Base-by-base conservation (phyloP, 2,888 invertebrate species). In the Sarcophaga caerulescens region DNA sequence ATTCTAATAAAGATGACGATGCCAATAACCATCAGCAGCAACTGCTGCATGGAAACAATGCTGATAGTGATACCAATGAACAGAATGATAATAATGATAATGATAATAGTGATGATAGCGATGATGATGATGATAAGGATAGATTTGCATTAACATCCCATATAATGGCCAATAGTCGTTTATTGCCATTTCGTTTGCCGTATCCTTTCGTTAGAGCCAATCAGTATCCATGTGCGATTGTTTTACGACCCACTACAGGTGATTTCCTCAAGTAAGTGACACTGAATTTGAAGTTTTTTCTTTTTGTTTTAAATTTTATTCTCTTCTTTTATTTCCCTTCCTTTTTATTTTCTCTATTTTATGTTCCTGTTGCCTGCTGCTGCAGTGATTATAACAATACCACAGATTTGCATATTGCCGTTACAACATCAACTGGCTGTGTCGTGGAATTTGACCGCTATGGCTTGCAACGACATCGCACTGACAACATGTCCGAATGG, bases 371-470 rank as follows among this genome's bases (percentile, higher is more conserved):
- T 47, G 84, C 63, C 87, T 71, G 71, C 87, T 71, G 71, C 82
- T 88, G 85, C 94, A 97, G 97, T 93, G 96, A 97, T 93, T 98
- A 97, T 93, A 95, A 95, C 92, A 96, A 96, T 92, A 95, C 96
- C 69, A 96, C 96, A 92, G 97, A 98, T 94, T 95, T 98, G 88
- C 98, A 98, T 93, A 97, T 98, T 92, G 98, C 97, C 81, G 95
- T 98, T 87, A 98, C 98, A 78, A 96, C 97, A 90, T 97, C 97
- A 11, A 94, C 94, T 85, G 96, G 97, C 59, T 94, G 94, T 90
- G 96, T 98, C 74, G 96, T 96, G 85, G 98, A 98, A 94, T 98
- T 96, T 92, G 97, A 98, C 94, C 95, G 95, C 89, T 94, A 95
- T 89, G 98, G 98, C 57, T 94, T 98, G 78, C 93, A 94, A 90